Conservation (phyloP, 1,140 invertebrate species). For the Drosophila sucinea region DNA sequence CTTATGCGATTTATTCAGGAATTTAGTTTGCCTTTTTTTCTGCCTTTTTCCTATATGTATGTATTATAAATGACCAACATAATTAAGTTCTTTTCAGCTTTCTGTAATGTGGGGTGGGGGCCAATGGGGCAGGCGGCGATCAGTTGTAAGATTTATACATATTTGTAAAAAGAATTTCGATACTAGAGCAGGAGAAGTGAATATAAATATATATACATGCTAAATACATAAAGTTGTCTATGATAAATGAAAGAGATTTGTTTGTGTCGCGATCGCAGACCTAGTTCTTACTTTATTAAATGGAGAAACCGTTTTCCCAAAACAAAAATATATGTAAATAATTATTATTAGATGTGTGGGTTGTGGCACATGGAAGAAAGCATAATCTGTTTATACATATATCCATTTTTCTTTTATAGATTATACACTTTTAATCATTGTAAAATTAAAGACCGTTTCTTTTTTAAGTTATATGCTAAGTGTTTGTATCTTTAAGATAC, state of each 20-base stretch:
- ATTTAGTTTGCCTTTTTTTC: slow-evolving; percentile 18
- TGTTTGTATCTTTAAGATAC: too few species aligned
- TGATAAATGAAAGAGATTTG: slow-evolving; percentile 14
- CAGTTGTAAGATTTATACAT: slow-evolving; percentile 6
- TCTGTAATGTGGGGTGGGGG: background rate
- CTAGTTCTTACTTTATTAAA: slow-evolving; percentile 2
- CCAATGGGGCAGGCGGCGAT: background rate
- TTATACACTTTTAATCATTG: background rate
- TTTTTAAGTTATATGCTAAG: too few species aligned
- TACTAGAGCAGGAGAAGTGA: background rate
- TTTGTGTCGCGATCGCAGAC: slow-evolving; percentile 17
- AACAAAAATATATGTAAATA: background rate
- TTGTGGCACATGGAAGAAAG: background rate
- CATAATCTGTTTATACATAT: slow-evolving; percentile 1
- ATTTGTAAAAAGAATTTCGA: slow-evolving; percentile 11
- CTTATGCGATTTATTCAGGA: slow-evolving; percentile 63
- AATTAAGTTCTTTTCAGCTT: slow-evolving; percentile 53
- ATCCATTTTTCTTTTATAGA: background rate
- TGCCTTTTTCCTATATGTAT: slow-evolving; percentile 15
- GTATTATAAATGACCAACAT: slow-evolving; percentile 43
- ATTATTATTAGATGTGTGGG: slow-evolving; percentile 8
- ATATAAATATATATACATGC: background rate
- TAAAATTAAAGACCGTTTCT: background rate
- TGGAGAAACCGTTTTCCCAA: background rate
- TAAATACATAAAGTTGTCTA: background rate